A percentile compares a stretch with the other conserved stretches of the same genome.
Conservation (phyloP, 2,888 invertebrate species). For the Harmothoe impar region DNA sequence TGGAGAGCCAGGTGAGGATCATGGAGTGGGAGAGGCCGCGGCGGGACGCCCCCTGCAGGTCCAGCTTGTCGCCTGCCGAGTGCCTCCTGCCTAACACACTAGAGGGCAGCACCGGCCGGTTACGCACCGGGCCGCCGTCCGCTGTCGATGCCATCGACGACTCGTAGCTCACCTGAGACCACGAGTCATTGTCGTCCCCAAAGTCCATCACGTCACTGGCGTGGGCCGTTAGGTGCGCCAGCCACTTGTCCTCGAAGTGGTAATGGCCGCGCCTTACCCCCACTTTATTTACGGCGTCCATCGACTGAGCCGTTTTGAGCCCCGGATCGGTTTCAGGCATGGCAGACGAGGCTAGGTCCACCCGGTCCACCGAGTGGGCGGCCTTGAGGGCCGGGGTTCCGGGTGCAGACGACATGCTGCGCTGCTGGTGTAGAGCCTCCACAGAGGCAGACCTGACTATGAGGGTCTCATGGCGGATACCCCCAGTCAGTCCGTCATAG, state of each 20-base stretch:
- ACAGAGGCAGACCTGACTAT: background rate
- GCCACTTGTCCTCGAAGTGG: conserved; percentile 40
- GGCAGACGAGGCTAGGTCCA: conserved; percentile 13
- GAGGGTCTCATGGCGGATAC: background rate
- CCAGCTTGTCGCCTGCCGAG: conserved; percentile 1
- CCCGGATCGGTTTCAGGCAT: background rate
- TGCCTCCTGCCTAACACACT: background rate
- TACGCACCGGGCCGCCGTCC: background rate
- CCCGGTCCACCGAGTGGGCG: background rate
- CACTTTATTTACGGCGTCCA: conserved; percentile 11
- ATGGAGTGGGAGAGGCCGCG: conserved; percentile 35
- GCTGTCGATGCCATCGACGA: conserved; percentile 35
- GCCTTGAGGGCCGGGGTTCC: background rate
- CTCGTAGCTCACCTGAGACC: conserved; percentile 48
- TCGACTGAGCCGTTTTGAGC: conserved; percentile 19
- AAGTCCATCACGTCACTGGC: conserved; percentile 27
- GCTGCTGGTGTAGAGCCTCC: background rate
- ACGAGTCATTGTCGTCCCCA: background rate
- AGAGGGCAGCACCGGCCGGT: background rate
- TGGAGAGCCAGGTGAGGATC: conserved; percentile 11
- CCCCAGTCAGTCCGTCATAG: background rate
- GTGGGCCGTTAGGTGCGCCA: background rate
- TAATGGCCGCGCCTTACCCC: background rate
- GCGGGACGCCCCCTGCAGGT: conserved; percentile 32
- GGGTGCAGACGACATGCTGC: background rate